A percentile compares a stretch with the other conserved stretches of the same genome.
Evolutionary conservation across 2,888 invertebrate genomes (phyloP).

Genomic region (Ophioninae sp.): DNA sequence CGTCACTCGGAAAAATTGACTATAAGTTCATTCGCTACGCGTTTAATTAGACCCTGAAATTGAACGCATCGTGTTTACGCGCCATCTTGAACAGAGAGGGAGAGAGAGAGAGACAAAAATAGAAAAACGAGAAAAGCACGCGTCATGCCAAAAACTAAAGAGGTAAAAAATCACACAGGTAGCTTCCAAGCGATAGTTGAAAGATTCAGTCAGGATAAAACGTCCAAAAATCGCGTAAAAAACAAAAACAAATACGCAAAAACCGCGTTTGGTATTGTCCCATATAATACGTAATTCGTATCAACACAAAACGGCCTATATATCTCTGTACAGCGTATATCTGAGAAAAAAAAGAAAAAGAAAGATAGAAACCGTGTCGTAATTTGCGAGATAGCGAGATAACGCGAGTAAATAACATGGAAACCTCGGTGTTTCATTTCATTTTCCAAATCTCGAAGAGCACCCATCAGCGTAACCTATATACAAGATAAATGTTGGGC

Average conservation of each 20-base stretch:
- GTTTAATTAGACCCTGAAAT: background rate
- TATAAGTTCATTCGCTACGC: slow-evolving; percentile 27
- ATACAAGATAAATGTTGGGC: slow-evolving; percentile 33
- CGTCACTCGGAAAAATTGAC: slow-evolving; percentile 10
- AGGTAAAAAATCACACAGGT: too few species aligned
- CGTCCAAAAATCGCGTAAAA: too few species aligned
- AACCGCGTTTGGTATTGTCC: too few species aligned
- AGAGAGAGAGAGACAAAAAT: slow-evolving; percentile 1
- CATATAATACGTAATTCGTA: too few species aligned
- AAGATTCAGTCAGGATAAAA: too few species aligned
- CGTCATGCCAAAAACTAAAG: slow-evolving; percentile 2
- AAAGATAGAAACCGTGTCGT: slow-evolving; percentile 39
- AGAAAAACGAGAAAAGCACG: background rate
- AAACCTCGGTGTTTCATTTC: slow-evolving; percentile 3
- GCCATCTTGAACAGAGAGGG: background rate
- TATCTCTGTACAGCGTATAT: slow-evolving; percentile 28
- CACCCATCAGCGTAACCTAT: slow-evolving; percentile 40
- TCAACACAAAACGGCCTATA: background rate
- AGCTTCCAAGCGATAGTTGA: too few species aligned
- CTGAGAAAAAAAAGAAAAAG: slow-evolving; percentile 33
- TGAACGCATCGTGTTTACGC: background rate
- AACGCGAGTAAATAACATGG: slow-evolving; percentile 19
- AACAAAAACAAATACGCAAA: too few species aligned
- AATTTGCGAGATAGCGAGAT: slow-evolving; percentile 34
- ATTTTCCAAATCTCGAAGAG: slow-evolving; percentile 17